Percentiles rank a stretch among this genome's conserved stretches.
Conservation (phyloP, 2,797 vertebrate species). For the Hozukius guyotensis region DNA sequence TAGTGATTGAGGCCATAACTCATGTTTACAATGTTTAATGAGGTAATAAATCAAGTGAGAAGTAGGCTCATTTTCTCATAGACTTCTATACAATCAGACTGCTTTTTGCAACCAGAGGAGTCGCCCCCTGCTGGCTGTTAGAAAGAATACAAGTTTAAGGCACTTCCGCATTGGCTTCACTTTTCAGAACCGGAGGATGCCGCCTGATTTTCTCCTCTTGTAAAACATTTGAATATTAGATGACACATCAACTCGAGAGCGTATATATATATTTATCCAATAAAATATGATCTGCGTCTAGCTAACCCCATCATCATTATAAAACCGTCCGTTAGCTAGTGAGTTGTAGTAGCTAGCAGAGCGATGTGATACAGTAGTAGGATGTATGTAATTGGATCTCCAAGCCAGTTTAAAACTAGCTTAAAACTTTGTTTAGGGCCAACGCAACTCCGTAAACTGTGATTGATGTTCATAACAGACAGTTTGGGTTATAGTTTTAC, state of each 20-base stretch:
- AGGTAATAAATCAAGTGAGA: no score
- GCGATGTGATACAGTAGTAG: neutral
- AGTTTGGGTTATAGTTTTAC: neutral
- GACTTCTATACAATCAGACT: no score
- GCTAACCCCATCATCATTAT: neutral
- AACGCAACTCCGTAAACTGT: neutral
- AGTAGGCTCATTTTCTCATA: no score
- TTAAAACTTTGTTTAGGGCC: no score
- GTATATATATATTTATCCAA: neutral
- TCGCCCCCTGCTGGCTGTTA: no score
- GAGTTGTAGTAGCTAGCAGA: neutral
- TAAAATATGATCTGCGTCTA: neutral
- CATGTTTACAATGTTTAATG: no score
- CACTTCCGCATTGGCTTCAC: no score
- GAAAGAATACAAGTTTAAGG: no score
- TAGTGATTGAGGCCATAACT: rapidly evolving
- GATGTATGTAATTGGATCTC: neutral
- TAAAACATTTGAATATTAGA: neutral
- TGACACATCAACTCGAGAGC: neutral
- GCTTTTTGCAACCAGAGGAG: no score
- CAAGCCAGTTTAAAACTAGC: neutral
- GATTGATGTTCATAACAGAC: neutral
- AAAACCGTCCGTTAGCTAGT: neutral
- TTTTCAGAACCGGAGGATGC: no score
- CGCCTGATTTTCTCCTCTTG: neutral